Percentiles rank a stretch among this genome's conserved stretches.
These are phyloP conservation scores for Heliconius congener DNA, from an alignment of 1,140 invertebrate genomes.

Conservation along the genomic window DNA sequence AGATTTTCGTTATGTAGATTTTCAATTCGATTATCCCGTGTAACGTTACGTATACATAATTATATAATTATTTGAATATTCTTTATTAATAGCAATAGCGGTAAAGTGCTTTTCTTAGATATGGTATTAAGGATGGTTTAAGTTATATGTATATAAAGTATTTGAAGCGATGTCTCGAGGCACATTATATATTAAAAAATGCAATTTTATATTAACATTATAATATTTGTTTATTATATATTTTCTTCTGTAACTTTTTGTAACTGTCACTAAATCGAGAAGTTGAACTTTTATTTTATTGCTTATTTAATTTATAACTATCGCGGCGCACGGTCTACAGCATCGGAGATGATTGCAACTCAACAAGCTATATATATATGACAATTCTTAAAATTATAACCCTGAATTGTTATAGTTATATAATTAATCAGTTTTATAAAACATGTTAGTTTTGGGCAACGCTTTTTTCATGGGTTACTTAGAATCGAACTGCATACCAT, in stretches of 20 bases:
- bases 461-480: neutral
- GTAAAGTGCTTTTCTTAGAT: constrained; percentile 1
- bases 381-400: too few relatives aligned
- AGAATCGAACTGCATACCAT: neutral
- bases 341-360: too few relatives aligned
- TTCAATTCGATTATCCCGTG: too few relatives aligned
- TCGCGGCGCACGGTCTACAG: too few relatives aligned
- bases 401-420: neutral
- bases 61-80: neutral
- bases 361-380: too few relatives aligned
- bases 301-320: too few relatives aligned
- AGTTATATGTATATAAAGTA: constrained; percentile 8
- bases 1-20: neutral
- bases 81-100: neutral
- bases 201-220: too few relatives aligned
- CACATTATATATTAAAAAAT: neutral
- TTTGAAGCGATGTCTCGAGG: neutral
- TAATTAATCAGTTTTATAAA: neutral
- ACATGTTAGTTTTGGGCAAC: neutral
- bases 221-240: too few relatives aligned
- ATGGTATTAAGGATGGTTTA: neutral
- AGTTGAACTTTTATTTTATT: too few relatives aligned
- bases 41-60: too few relatives aligned
- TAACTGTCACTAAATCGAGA: too few relatives aligned
- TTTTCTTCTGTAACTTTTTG: too few relatives aligned